Evolutionary conservation across 2,113 vertebrate species (phyloP).

Genomic region (Pyxicephalus adspersus): DNA sequence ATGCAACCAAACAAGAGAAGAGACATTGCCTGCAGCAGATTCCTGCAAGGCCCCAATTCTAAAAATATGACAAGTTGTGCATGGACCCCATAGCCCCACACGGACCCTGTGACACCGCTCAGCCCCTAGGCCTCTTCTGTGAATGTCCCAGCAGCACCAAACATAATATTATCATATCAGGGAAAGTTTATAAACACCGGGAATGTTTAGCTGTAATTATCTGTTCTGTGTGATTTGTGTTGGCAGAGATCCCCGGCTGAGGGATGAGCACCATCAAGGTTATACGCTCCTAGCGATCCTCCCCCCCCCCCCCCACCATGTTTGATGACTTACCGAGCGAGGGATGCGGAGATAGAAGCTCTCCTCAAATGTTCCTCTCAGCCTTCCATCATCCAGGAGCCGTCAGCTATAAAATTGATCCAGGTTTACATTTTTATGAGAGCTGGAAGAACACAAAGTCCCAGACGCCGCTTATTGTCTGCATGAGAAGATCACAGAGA

Average conservation of each 20-base stretch:
- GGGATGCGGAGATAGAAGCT: background rate
- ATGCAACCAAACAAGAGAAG: too few species aligned
- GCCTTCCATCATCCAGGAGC: conserved; percentile 13
- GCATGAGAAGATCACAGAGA: background rate
- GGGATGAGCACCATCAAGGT: background rate
- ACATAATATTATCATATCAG: too few species aligned
- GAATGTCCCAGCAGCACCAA: too few species aligned
- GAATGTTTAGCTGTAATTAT: too few species aligned
- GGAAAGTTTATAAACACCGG: too few species aligned
- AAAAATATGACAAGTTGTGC: too few species aligned
- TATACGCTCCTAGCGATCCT: background rate
- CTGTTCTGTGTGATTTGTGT: too few species aligned
- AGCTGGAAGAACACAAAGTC: conserved; percentile 18
- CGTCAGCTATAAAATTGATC: conserved; percentile 10
- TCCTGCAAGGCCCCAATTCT: too few species aligned
- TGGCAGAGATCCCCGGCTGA: background rate
- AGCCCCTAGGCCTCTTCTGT: too few species aligned
- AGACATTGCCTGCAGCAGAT: too few species aligned
- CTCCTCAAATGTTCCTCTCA: background rate
- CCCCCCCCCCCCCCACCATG: background rate
- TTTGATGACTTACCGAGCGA: background rate
- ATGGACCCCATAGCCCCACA: too few species aligned
- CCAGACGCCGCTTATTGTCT: background rate
- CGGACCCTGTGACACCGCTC: too few species aligned
- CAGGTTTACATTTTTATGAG: conserved; percentile 19